Evolutionary conservation across 1,140 invertebrate species (phyloP), one percentile per base, ranked within the genome.

Genomic region (Zophobas atratus): DNA sequence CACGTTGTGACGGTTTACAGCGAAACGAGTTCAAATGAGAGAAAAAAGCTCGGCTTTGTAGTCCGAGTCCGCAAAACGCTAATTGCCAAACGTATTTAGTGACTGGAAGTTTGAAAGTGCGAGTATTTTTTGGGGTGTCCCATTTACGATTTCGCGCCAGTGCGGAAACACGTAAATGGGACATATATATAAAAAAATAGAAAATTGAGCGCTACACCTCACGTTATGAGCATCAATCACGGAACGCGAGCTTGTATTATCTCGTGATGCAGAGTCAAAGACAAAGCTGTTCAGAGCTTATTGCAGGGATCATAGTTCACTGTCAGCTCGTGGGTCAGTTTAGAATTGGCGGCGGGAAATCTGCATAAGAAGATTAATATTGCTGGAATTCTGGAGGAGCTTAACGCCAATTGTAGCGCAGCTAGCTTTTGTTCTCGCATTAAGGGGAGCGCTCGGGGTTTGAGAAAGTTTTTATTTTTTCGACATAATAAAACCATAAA

Each of bases 331-430:
- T 20, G 20, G 60, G 39, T 41, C 60, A 67, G 38, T 67, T 32
- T 51, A 4, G 20, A 20, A 20, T 20, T 20, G 20, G 20, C 43
- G 6, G 43, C 43, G 49, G 20, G 57, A 63, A 63, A 63, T 63
- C 57, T 41, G n/a, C 57, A 63, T 67, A 67, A 67, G 60, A 41
- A 41, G 60, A 67, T 67, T 67, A 67, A 67, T 67, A 43, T 43
- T 41, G 49, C n/a, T 20, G 49, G 3, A 4, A 46, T 4, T 8
- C 6, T 46, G 43, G 43, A 3, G 3, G 43, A 4, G 3, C 43
- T 8, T 46, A 46, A 46, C 56, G 32, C 55, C 55, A 51, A 51
- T 20, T 20, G 20, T 20, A 51, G 8, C 49, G n/a, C 49, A 6
- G 49, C 49, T 51, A 51, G 55, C 34, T 56, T 35, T 56, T 56